phyloP scores from a whole-genome alignment of 2,797 vertebrate species.

The Astyanax mexicanus region DNA sequence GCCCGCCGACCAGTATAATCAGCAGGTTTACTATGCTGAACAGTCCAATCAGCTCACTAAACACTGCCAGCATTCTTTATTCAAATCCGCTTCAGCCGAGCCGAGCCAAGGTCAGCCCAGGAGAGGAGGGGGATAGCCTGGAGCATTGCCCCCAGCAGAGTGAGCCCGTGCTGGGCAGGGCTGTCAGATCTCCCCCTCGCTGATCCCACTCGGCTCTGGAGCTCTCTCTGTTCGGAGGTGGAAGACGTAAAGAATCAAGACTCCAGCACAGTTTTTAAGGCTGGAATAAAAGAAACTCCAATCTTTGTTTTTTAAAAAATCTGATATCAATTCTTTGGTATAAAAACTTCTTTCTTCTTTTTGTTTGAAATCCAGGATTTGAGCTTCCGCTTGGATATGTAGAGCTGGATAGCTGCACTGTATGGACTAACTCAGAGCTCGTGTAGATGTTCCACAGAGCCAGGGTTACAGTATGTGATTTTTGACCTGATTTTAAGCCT shows the following conservation, averaged over 20 bases:
- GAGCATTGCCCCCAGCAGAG: conserved; percentile 81
- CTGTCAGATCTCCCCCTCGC: conserved; percentile 73
- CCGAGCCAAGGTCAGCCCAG: conserved; percentile 67
- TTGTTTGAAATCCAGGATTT: not conserved
- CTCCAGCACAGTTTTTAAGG: conserved; percentile 15
- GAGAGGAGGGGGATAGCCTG: conserved; percentile 79
- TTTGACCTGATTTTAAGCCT: too few relatives aligned
- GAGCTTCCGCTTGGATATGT: not conserved
- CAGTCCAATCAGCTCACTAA: not conserved
- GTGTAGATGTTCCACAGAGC: not conserved
- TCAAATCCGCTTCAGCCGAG: conserved; percentile 8
- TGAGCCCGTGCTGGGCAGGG: conserved; percentile 73
- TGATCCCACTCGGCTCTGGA: conserved; percentile 65
- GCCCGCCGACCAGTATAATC: not conserved
- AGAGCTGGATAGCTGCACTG: not conserved
- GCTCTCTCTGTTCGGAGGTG: conserved; percentile 71
- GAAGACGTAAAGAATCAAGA: conserved; percentile 58
- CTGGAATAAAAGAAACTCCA: not conserved
- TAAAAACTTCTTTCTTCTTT: conserved; percentile 31
- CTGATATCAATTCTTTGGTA: conserved; percentile 8
- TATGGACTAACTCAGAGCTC: not conserved
- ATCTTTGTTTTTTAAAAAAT: conserved; percentile 20
- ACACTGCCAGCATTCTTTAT: conserved; percentile 2
- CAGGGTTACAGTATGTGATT: too few relatives aligned
- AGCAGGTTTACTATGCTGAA: conserved; percentile 5